Conservation (phyloP, 2,797 vertebrate species). For the Malacoraja senta region DNA sequence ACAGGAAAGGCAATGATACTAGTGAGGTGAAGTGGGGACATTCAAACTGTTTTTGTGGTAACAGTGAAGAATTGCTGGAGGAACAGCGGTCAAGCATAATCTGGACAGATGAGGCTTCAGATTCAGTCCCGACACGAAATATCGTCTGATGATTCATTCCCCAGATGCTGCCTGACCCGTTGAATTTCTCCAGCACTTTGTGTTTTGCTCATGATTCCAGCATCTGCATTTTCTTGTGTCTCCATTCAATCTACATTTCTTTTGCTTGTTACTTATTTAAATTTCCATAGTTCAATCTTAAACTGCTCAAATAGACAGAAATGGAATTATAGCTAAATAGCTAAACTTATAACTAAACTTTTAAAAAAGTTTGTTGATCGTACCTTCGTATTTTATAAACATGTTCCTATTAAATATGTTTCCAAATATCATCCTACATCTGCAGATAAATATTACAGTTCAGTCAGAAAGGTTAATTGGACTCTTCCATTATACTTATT, state of each 20-base stretch:
- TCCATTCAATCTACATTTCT: background rate
- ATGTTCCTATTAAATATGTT: background rate
- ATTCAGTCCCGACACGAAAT: too few species aligned
- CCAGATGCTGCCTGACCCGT: too few species aligned
- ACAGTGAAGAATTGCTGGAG: too few species aligned
- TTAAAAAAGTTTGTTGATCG: too few species aligned
- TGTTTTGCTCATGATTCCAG: too few species aligned
- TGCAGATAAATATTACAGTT: conserved; percentile 9
- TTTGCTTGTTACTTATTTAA: background rate
- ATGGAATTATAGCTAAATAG: background rate
- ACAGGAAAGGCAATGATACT: background rate
- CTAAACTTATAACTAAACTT: too few species aligned
- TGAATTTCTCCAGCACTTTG: too few species aligned
- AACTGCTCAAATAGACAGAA: background rate
- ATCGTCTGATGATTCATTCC: too few species aligned
- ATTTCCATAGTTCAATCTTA: background rate
- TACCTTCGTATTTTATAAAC: background rate
- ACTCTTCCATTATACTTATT: conserved; percentile 28
- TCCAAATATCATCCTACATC: conserved; percentile 18
- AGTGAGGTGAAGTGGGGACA: background rate
- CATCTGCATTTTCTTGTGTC: too few species aligned
- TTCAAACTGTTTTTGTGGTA: background rate
- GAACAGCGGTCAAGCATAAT: too few species aligned
- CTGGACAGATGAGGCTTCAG: too few species aligned
- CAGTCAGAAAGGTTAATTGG: conserved; percentile 33